phyloP scores from a whole-genome alignment of 1,140 invertebrate genomes.

The Drosophila kepulauana region DNA sequence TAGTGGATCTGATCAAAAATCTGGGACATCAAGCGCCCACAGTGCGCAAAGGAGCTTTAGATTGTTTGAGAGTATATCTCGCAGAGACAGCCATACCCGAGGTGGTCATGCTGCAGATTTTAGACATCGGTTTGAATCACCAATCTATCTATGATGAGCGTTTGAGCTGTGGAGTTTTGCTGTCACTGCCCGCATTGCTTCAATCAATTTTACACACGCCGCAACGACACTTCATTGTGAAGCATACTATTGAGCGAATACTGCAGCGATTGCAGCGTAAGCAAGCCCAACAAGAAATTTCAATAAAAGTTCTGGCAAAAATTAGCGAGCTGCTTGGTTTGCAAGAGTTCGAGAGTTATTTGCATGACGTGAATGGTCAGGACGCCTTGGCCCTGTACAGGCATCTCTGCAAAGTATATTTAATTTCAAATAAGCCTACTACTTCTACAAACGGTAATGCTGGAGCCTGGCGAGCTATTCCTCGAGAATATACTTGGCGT shows the following conservation, averaged over 20 bases:
- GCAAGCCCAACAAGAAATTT: slow-evolving; percentile 89
- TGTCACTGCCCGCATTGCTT: slow-evolving; percentile 89
- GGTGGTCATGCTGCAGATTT: slow-evolving; percentile 87
- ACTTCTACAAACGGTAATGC: slow-evolving; percentile 36
- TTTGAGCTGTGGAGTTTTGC: slow-evolving; percentile 88
- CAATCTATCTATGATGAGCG: slow-evolving; percentile 87
- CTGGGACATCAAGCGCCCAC: slow-evolving; percentile 91
- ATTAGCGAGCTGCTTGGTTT: slow-evolving; percentile 88
- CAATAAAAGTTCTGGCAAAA: slow-evolving; percentile 88
- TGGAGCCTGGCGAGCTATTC: slow-evolving; percentile 67
- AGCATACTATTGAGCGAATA: slow-evolving; percentile 87
- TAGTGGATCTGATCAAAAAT: slow-evolving; percentile 90
- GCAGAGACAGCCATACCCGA: slow-evolving; percentile 87
- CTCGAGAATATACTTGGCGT: slow-evolving; percentile 65
- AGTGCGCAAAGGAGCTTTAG: slow-evolving; percentile 90
- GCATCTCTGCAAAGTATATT: slow-evolving; percentile 89
- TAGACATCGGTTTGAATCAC: slow-evolving; percentile 88
- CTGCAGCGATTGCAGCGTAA: slow-evolving; percentile 88
- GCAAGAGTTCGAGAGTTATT: slow-evolving; percentile 87
- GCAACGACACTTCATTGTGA: slow-evolving; percentile 82
- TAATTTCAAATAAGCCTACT: slow-evolving; percentile 69
- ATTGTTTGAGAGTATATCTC: slow-evolving; percentile 89
- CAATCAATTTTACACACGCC: slow-evolving; percentile 85
- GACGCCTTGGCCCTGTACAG: slow-evolving; percentile 88
- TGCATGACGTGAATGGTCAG: slow-evolving; percentile 70